phyloP scores from a whole-genome alignment of 2,797 vertebrate genomes.

The Aratinga solstitialis region DNA sequence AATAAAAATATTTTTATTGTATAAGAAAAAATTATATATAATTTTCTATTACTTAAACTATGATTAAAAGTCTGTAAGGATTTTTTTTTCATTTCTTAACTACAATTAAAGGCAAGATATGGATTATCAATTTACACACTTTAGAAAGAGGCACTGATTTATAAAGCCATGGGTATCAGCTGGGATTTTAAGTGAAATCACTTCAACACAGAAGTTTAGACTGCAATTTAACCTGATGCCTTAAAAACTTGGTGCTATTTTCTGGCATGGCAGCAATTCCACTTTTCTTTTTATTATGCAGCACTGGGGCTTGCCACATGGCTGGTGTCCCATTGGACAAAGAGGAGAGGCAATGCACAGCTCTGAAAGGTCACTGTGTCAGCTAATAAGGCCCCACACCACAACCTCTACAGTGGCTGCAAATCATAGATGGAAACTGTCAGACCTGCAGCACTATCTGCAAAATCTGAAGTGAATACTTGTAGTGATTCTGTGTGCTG shows the following conservation, averaged over 20 bases:
- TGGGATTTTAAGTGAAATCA: neutral
- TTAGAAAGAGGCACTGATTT: neutral
- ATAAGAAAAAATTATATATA: neutral
- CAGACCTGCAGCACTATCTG: neutral
- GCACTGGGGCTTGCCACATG: neutral
- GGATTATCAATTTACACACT: neutral
- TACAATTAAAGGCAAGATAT: neutral
- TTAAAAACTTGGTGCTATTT: neutral
- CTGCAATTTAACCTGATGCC: neutral
- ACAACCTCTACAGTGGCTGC: neutral
- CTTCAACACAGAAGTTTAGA: neutral
- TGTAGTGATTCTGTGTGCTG: neutral
- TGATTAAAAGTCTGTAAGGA: neutral
- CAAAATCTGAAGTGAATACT: neutral
- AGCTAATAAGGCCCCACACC: neutral
- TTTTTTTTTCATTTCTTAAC: neutral
- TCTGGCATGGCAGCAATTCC: neutral
- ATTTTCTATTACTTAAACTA: neutral
- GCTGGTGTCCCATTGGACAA: accelerated
- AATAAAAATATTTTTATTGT: neutral
- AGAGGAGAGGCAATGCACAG: neutral
- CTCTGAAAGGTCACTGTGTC: neutral
- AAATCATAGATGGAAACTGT: neutral
- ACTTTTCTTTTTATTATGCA: neutral
- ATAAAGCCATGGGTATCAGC: neutral